Conservation (phyloP, 1,140 invertebrate genomes). For the Gryon sp. region DNA sequence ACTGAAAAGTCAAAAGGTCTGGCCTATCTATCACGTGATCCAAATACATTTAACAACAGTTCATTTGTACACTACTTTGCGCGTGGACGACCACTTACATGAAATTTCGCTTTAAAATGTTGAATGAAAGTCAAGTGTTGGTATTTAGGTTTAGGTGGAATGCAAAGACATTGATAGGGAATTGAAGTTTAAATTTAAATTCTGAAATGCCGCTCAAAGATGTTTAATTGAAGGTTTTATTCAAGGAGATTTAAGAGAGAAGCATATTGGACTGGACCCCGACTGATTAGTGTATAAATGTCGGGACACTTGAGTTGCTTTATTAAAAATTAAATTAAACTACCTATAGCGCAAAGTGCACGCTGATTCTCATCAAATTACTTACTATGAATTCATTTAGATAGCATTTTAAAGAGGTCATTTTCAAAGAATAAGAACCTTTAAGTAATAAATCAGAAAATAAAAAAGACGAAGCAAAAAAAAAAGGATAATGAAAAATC, state of each 20-base stretch:
- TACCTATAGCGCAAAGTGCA: background rate
- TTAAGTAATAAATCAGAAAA: too few relatives aligned
- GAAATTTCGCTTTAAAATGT: slow-evolving; percentile 47
- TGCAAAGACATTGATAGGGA: slow-evolving; percentile 25
- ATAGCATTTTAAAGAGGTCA: too few relatives aligned
- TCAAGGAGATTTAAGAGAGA: slow-evolving; percentile 1
- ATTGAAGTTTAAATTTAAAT: slow-evolving; percentile 36
- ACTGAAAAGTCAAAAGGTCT: background rate
- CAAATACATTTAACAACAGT: slow-evolving; percentile 41
- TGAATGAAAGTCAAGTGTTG: slow-evolving; percentile 52
- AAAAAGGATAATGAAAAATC: too few relatives aligned
- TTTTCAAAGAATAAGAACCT: too few relatives aligned
- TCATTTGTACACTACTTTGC: slow-evolving; percentile 39
- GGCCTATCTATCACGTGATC: background rate
- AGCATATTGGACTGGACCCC: background rate
- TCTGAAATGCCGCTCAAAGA: slow-evolving; percentile 19
- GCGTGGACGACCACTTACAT: slow-evolving; percentile 27
- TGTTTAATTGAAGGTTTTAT: slow-evolving; percentile 44
- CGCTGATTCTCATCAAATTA: background rate
- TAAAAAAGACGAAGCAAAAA: too few relatives aligned
- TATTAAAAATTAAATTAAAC: slow-evolving; percentile 11
- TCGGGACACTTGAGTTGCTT: background rate
- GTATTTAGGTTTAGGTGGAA: slow-evolving; percentile 43
- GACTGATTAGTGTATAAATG: slow-evolving; percentile 1
- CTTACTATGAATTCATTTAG: too few relatives aligned